A percentile compares a stretch with the other conserved stretches of the same genome.
These are phyloP conservation scores for Hipparchia sbordonii DNA, from an alignment of 2,888 invertebrate genomes.

Conservation along the genomic window DNA sequence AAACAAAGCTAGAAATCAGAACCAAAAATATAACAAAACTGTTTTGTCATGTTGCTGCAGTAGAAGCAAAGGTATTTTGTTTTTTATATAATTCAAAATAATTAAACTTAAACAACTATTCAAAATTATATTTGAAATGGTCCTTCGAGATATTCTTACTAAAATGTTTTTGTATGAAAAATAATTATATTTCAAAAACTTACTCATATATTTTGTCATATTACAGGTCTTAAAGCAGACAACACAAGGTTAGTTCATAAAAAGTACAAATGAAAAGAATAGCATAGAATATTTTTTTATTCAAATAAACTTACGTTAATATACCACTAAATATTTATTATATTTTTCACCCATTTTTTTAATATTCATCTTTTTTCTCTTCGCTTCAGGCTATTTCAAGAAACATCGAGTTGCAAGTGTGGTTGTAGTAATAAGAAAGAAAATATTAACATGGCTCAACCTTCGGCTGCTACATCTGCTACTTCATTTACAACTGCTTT, in stretches of 20 bases:
- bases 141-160: background rate
- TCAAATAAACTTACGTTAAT: too few species aligned
- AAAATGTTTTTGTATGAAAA: background rate
- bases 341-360: too few species aligned
- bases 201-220: background rate
- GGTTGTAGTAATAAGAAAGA: constrained; percentile 32
- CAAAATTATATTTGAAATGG: background rate
- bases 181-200: background rate
- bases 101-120: background rate
- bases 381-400: constrained; percentile 8
- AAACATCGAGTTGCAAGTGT: constrained; percentile 4
- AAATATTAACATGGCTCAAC: constrained; percentile 34
- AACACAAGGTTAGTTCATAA: constrained; percentile 8
- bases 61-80: constrained; percentile 26
- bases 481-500: constrained; percentile 59
- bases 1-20: constrained; percentile 12
- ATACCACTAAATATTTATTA: too few species aligned
- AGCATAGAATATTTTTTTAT: too few species aligned
- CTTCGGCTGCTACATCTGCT: constrained; percentile 55
- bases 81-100: background rate
- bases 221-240: constrained; percentile 4
- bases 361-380: background rate
- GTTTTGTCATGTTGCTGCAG: constrained; percentile 23
- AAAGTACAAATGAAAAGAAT: too few species aligned
- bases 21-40: constrained; percentile 17